phyloP scores from a whole-genome alignment of 2,113 vertebrate species.

The Scopus umbretta region DNA sequence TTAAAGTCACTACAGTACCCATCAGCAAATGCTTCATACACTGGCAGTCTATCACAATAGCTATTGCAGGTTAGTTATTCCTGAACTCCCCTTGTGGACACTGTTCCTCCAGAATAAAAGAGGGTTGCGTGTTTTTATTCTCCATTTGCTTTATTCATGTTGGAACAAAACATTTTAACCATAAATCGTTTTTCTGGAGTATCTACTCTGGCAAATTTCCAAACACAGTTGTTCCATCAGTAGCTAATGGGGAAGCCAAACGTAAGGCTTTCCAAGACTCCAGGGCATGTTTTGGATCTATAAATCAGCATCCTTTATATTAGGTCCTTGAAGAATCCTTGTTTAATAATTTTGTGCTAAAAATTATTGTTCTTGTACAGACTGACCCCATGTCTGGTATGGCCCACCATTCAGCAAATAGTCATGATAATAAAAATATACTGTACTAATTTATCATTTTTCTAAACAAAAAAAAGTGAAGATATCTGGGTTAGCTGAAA shows the following conservation, averaged over 20 bases:
- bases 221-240: background rate
- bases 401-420: background rate
- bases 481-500: background rate
- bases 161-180: background rate
- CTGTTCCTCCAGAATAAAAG: background rate
- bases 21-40: background rate
- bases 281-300: background rate
- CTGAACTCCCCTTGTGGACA: background rate
- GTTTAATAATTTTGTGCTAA: background rate
- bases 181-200: background rate
- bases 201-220: background rate
- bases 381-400: background rate
- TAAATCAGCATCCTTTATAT: background rate
- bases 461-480: background rate
- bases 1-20: background rate
- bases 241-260: background rate
- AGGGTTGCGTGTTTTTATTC: background rate
- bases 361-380: background rate
- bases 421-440: background rate
- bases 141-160: background rate
- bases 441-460: background rate
- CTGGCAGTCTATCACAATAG: background rate
- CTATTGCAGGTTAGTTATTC: background rate
- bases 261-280: background rate
- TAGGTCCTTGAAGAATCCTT: background rate